Evolutionary conservation across 2,113 vertebrate genomes (phyloP).

Genomic region (Recurvirostra avosetta): DNA sequence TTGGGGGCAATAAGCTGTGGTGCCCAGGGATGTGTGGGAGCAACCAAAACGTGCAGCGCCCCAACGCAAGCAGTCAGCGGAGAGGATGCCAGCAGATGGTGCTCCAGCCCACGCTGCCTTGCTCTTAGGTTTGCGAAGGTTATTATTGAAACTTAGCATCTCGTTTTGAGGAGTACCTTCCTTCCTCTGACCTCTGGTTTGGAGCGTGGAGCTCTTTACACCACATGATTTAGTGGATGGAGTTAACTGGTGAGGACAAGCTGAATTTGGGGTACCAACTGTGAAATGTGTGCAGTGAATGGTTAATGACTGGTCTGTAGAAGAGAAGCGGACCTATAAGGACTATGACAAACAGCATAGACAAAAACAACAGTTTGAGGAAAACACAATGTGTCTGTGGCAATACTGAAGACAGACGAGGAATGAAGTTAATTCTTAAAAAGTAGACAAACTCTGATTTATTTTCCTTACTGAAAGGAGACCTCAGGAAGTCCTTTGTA

Average conservation of each 20-base stretch:
- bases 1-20: not conserved
- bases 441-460: not conserved
- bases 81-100: constrained; percentile 35
- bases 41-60: accelerated
- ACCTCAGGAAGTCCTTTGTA: not conserved
- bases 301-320: not conserved
- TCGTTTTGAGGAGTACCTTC: not conserved
- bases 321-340: not conserved
- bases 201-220: not conserved
- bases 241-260: not conserved
- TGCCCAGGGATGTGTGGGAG: not conserved
- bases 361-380: not conserved
- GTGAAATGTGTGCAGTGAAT: accelerated
- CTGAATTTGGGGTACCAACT: not conserved
- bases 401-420: not conserved
- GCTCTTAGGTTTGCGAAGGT: not conserved
- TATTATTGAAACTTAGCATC: not conserved
- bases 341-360: not conserved
- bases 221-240: not conserved
- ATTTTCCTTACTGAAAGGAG: not conserved
- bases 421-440: not conserved
- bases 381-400: not conserved
- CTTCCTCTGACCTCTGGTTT: not conserved
- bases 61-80: not conserved
- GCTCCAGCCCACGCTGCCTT: constrained; percentile 10